Conservation (phyloP, 2,888 invertebrate species). For the Lordiphosa fenestrarum region DNA sequence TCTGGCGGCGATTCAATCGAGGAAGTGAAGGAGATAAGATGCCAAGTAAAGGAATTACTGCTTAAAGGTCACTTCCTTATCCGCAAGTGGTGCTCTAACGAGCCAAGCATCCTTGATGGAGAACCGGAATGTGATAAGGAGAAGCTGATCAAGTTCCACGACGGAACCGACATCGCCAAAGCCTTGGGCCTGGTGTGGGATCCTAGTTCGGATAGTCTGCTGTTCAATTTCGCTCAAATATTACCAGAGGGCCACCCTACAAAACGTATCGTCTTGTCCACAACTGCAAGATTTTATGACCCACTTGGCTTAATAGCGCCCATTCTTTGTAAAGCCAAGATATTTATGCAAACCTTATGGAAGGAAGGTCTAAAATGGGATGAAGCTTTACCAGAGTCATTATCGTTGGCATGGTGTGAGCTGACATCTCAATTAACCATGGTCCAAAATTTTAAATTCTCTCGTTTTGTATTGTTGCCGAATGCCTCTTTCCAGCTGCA, state of each 20-base stretch:
- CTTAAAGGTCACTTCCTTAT: background rate
- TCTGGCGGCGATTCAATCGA: background rate
- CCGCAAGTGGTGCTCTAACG: conserved; percentile 5
- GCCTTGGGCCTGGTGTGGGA: background rate
- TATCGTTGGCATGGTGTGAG: background rate
- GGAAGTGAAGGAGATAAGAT: background rate
- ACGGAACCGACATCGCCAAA: conserved; percentile 1
- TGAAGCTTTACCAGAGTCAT: background rate
- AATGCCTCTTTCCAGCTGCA: too few species aligned
- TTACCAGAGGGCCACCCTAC: background rate
- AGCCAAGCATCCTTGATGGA: background rate
- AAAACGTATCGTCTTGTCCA: background rate
- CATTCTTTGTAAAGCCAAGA: background rate
- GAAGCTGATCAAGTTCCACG: background rate
- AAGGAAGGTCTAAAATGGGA: conserved; percentile 1
- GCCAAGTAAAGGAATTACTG: background rate
- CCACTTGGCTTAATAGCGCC: too few species aligned
- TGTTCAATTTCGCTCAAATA: background rate
- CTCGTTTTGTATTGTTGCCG: too few species aligned
- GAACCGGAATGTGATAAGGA: background rate
- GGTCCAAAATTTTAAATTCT: too few species aligned
- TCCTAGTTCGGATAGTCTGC: background rate
- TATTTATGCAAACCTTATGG: conserved; percentile 5
- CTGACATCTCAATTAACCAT: background rate
- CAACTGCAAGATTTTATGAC: background rate